Evolutionary conservation across 2,797 vertebrate genomes (phyloP), one percentile per base, ranked within the genome.

Genomic region (Danio kyathit): DNA sequence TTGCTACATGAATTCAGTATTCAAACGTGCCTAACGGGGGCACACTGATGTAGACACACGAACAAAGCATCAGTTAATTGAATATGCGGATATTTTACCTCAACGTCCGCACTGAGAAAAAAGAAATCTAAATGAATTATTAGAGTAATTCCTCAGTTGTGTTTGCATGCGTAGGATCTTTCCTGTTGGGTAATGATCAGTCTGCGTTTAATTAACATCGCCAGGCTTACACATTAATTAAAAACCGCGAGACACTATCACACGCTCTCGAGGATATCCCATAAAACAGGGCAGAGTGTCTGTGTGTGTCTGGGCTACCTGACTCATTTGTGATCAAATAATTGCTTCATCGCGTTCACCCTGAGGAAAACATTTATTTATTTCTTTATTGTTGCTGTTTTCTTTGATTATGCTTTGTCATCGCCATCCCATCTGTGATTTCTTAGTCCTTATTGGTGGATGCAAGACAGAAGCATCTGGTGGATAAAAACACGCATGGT

Each of bases 131-230:
- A 48, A 5, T 48, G 46, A 52, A 48, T 74, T 40, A 40, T 38
- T 61, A 12, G 44, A 29, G 14, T n/a, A 38, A n/a, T 41, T 38
- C 43, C 14, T 48, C 56, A n/a, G 44, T 61, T 48, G 40, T 59
- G 17, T 46, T 59, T 19, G 54, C 5, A 2, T 46, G 69, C 11
- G 16, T 72, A 41, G 80, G 70, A 80, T 80, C 86, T 90, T 89
- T 88, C 54, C 46, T 76, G 76, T 85, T 85, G 87, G 85, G 83
- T 86, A 87, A 88, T 89, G 70, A 82, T 88, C 88, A 84, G 89
- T 88, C 88, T 91, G 85, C 86, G 88, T 93, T 93, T 93, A 93
- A 93, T 92, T 91, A 93, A 90, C 90, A 89, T 92, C 88, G 87
- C 83, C 86, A 76, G 89, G 89, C 89, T 88, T 90, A 89, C 82